Evolutionary conservation across 2,888 invertebrate species (phyloP).

Genomic region (Eupithecia inturbata): DNA sequence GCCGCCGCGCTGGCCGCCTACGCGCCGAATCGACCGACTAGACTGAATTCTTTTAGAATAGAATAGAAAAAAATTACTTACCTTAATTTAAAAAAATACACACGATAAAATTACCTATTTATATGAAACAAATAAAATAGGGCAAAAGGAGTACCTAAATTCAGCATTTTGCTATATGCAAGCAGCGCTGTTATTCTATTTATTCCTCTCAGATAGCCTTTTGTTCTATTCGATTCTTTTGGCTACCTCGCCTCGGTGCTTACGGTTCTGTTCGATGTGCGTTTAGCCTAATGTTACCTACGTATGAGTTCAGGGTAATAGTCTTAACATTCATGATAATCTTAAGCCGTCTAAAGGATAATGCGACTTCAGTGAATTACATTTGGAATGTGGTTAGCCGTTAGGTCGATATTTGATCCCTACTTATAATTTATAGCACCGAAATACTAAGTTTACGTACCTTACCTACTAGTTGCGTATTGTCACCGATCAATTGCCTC

Average conservation of each 20-base stretch:
- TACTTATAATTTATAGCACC: neutral
- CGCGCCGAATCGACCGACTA: neutral
- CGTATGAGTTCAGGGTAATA: slow-evolving; percentile 16
- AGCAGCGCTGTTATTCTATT: too few species aligned
- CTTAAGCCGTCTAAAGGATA: neutral
- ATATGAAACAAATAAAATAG: too few species aligned
- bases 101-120: too few species aligned
- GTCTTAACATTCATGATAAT: slow-evolving; percentile 1
- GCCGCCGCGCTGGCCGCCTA: neutral
- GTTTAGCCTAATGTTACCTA: slow-evolving; percentile 9
- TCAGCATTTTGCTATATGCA: too few species aligned
- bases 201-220: too few species aligned
- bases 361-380: neutral
- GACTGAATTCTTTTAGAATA: neutral
- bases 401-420: neutral
- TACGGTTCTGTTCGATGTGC: neutral
- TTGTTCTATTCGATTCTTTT: neutral
- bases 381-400: neutral
- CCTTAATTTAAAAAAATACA: too few species aligned
- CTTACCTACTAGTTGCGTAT: neutral
- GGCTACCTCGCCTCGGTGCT: neutral
- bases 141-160: too few species aligned
- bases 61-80: too few species aligned
- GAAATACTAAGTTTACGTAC: neutral
- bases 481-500: neutral